Evolutionary conservation across 2,888 invertebrate species (phyloP).

Genomic region (Iphiclides podalirius): DNA sequence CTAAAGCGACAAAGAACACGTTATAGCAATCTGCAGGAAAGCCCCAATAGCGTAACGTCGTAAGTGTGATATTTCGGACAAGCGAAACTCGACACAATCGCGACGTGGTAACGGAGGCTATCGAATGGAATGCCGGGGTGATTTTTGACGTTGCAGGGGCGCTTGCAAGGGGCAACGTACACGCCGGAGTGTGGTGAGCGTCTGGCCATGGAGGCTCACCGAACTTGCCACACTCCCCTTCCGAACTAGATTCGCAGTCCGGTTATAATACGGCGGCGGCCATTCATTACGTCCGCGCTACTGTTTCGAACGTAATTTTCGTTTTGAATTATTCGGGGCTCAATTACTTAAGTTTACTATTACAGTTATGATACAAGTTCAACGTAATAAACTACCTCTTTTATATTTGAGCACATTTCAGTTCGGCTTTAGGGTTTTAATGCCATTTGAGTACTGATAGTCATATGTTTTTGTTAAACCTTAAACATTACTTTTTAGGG

Average conservation of each 20-base stretch:
- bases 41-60: not conserved
- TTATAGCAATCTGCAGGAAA: conserved; percentile 69
- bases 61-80: not conserved
- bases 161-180: conserved; percentile 54
- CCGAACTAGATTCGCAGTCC: conserved; percentile 76
- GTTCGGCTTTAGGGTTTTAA: no score
- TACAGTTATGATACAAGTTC: no score
- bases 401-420: no score
- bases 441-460: no score
- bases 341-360: no score
- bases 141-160: conserved; percentile 39
- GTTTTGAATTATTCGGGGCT: no score
- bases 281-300: conserved; percentile 72
- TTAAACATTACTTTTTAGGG: no score
- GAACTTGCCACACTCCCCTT: conserved; percentile 77
- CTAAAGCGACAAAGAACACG: conserved; percentile 77
- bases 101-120: conserved; percentile 27
- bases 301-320: conserved; percentile 65
- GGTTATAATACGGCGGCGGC: conserved; percentile 70
- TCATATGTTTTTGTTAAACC: no score
- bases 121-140: conserved; percentile 28
- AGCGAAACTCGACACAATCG: conserved; percentile 30
- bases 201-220: conserved; percentile 79
- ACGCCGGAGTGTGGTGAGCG: conserved; percentile 74
- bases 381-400: no score